Evolutionary conservation across 2,797 vertebrate species (phyloP).

Genomic region (Remorina albescens): DNA sequence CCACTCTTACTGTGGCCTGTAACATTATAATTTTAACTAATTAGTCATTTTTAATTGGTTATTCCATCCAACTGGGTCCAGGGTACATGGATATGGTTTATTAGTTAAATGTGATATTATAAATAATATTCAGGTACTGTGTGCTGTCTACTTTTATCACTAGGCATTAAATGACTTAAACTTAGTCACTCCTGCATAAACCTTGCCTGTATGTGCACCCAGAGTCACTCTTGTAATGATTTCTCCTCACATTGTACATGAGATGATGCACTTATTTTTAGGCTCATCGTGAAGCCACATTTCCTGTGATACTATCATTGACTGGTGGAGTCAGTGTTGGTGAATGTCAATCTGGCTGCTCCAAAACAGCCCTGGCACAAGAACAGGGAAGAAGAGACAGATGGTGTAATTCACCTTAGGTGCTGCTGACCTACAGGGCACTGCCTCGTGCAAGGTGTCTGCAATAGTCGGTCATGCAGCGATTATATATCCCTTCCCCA

Average conservation of each 20-base stretch:
- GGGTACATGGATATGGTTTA: too few relatives aligned
- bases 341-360: constrained; percentile 50
- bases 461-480: constrained; percentile 33
- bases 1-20: too few relatives aligned
- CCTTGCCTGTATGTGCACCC: background rate
- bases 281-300: constrained; percentile 13
- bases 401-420: constrained; percentile 50
- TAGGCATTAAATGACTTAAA: background rate
- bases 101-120: background rate
- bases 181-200: background rate
- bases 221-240: background rate
- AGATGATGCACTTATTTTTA: constrained; percentile 35
- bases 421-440: constrained; percentile 27
- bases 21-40: background rate
- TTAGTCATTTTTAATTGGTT: too few relatives aligned
- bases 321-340: constrained; percentile 36
- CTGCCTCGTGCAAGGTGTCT: constrained; percentile 54
- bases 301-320: constrained; percentile 49
- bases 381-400: constrained; percentile 70
- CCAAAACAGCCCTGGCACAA: constrained; percentile 58
- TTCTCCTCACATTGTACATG: background rate
- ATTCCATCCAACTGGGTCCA: too few relatives aligned
- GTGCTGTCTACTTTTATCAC: background rate
- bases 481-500: constrained; percentile 25
- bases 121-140: background rate